A percentile compares a stretch with the other conserved stretches of the same genome.
phyloP scores from a whole-genome alignment of 2,797 vertebrate genomes.

The Anabacerthia variegaticeps region DNA sequence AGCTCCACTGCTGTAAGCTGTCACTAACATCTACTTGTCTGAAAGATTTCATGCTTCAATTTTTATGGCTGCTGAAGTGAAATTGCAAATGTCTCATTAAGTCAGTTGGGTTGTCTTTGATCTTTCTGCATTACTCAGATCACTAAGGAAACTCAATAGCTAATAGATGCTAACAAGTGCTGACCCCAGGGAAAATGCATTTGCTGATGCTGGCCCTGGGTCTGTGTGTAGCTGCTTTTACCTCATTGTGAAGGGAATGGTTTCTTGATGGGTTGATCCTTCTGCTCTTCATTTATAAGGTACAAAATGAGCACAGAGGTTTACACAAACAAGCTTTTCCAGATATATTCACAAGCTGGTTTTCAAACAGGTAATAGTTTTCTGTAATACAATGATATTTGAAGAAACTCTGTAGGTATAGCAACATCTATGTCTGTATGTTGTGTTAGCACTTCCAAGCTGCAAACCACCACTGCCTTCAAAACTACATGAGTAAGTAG shows the following conservation, averaged over 20 bases:
- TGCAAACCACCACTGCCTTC: neutral
- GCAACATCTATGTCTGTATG: neutral
- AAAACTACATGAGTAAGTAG: neutral
- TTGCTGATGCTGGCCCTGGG: neutral
- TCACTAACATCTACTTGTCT: constrained; percentile 6
- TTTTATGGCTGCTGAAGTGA: neutral
- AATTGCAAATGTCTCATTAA: constrained; percentile 51
- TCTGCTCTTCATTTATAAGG: neutral
- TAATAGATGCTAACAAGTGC: constrained; percentile 22
- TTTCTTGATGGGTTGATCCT: neutral
- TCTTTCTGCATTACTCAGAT: constrained; percentile 22
- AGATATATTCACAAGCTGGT: neutral
- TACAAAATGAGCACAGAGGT: neutral
- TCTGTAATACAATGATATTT: neutral
- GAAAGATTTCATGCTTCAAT: constrained; percentile 16
- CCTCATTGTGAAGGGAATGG: neutral
- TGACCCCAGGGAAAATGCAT: neutral
- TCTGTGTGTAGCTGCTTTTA: neutral
- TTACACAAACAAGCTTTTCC: neutral
- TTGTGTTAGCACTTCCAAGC: neutral
- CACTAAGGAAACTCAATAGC: constrained; percentile 11
- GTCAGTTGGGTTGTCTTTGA: constrained; percentile 24
- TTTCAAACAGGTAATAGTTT: neutral
- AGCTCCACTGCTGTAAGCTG: neutral
- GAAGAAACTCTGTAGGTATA: neutral